These are phyloP conservation scores for Cetoscarus ocellatus DNA, from an alignment of 2,797 vertebrate genomes.

Conservation along the genomic window DNA sequence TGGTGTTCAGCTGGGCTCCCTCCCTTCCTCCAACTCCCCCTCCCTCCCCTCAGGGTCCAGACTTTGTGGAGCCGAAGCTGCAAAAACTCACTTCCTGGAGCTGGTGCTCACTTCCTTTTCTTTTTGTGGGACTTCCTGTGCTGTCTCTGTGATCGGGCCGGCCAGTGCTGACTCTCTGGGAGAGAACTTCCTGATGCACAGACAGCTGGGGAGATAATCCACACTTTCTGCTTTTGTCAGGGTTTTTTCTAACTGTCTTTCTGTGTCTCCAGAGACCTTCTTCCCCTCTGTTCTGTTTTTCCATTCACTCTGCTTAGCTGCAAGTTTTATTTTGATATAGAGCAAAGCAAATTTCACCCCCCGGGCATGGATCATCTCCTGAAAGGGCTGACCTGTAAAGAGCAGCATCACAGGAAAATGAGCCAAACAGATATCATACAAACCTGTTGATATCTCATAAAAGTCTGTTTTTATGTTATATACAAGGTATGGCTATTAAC, in stretches of 20 bases:
- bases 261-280: conserved; percentile 57
- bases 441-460: conserved; percentile 30
- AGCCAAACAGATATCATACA: conserved; percentile 43
- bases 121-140: conserved; percentile 87
- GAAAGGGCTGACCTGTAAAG: conserved; percentile 28
- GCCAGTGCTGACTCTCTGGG: conserved; percentile 77
- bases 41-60: conserved; percentile 81
- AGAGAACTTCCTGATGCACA: conserved; percentile 84
- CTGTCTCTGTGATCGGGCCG: conserved; percentile 82
- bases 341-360: conserved; percentile 50
- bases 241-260: conserved; percentile 56
- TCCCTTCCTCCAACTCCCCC: conserved; percentile 63
- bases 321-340: conserved; percentile 65
- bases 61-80: conserved; percentile 86
- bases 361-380: conserved; percentile 52
- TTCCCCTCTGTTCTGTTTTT: conserved; percentile 61
- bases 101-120: conserved; percentile 85
- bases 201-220: conserved; percentile 87
- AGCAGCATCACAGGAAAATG: conserved; percentile 50
- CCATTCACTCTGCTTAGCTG: conserved; percentile 61
- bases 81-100: conserved; percentile 85
- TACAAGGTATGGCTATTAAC: too few relatives aligned
- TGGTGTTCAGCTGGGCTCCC: conserved; percentile 74
- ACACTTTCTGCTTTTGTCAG: conserved; percentile 83
- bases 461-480: too few relatives aligned